Conservation (phyloP, 2,797 vertebrate genomes). For the Labeo calbasu region DNA sequence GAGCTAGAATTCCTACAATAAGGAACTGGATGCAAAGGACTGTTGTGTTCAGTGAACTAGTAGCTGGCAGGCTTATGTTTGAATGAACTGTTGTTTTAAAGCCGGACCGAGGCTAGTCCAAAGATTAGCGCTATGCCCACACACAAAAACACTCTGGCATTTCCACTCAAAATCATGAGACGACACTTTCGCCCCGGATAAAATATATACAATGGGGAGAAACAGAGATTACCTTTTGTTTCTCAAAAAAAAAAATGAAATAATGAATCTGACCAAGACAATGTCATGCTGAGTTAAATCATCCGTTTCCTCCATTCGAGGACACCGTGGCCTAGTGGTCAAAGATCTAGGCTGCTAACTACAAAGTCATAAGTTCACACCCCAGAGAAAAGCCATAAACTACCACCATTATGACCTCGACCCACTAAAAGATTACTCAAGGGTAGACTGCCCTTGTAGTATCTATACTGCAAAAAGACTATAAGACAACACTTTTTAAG, state of each 20-base stretch:
- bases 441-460: not conserved
- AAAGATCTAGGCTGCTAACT: not conserved
- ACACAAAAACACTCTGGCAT: constrained; percentile 24
- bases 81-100: constrained; percentile 55
- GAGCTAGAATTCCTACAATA: not conserved
- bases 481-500: not conserved
- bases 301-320: not conserved
- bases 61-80: constrained; percentile 1
- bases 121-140: constrained; percentile 36
- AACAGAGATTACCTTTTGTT: constrained; percentile 14
- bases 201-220: not conserved
- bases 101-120: constrained; percentile 9
- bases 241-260: not conserved
- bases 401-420: not conserved
- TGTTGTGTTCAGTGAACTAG: constrained; percentile 22
- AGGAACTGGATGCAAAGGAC: constrained; percentile 12
- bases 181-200: not conserved
- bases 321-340: not conserved
- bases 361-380: not conserved
- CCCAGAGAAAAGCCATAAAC: not conserved
- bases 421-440: constrained; percentile 5
- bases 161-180: constrained; percentile 36
- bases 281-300: not conserved
- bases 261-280: too few species aligned
- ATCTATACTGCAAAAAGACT: not conserved